phyloP scores from a whole-genome alignment of 2,113 vertebrate genomes.

The Pristiophorus japonicus region DNA sequence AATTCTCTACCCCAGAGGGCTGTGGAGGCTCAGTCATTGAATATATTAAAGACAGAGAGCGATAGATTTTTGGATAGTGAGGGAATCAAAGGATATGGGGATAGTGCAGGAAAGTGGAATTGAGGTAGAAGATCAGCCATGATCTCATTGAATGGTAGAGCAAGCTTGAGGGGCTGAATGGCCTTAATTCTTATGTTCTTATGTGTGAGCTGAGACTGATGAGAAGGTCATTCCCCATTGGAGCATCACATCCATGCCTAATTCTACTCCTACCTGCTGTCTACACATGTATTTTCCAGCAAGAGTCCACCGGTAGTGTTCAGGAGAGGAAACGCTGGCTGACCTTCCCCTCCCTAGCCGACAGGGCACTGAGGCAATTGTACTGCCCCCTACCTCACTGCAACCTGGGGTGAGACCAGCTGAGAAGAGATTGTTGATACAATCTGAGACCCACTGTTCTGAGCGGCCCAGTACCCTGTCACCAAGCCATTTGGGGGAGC shows the following conservation, averaged over 20 bases:
- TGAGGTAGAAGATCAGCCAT: too few relatives aligned
- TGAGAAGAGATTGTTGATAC: not conserved
- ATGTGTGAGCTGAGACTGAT: not conserved
- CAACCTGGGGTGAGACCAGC: not conserved
- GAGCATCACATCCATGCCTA: not conserved
- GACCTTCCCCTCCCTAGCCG: too few relatives aligned
- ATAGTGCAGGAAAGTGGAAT: too few relatives aligned
- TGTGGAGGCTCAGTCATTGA: too few relatives aligned
- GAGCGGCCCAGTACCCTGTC: not conserved
- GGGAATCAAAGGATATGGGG: too few relatives aligned
- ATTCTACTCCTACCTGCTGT: not conserved
- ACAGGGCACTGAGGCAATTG: not conserved
- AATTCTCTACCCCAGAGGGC: too few relatives aligned
- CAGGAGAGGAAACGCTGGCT: too few relatives aligned
- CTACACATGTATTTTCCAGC: not conserved
- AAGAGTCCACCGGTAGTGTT: not conserved
- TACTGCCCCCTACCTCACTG: not conserved
- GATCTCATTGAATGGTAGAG: too few relatives aligned
- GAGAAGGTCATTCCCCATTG: not conserved
- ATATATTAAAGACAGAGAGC: too few relatives aligned
- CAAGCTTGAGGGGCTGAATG: too few relatives aligned
- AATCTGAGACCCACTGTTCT: not conserved
- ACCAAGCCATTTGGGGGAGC: not conserved
- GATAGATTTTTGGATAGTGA: too few relatives aligned
- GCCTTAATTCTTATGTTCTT: too few relatives aligned